A percentile compares a stretch with the other conserved stretches of the same genome.
Evolutionary conservation across 2,113 vertebrate species (phyloP).

Genomic region (Peromyscus californicus): DNA sequence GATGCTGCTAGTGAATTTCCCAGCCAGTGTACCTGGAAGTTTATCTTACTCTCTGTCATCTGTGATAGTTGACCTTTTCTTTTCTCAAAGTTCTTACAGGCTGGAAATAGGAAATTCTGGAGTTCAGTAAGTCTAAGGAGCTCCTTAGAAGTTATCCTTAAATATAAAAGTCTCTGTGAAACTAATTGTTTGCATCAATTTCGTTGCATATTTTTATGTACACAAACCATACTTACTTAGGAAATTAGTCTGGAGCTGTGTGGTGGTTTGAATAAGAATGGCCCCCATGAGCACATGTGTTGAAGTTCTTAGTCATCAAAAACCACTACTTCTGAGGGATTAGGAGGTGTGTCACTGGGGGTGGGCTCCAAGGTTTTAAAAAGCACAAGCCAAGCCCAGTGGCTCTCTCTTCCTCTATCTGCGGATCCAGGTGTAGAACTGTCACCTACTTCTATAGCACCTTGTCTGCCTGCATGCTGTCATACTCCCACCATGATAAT

Average conservation of each 20-base stretch:
- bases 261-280: neutral
- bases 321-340: neutral
- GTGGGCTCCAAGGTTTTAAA: neutral
- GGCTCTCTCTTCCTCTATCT: neutral
- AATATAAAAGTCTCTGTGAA: neutral
- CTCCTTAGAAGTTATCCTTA: conserved; percentile 1
- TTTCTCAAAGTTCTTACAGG: neutral
- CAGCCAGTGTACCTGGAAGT: neutral
- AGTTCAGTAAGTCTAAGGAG: neutral
- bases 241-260: neutral
- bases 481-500: neutral
- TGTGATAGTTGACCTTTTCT: neutral
- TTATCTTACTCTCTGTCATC: neutral
- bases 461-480: neutral
- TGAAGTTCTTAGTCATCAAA: neutral
- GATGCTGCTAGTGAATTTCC: neutral
- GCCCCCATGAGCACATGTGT: neutral
- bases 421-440: neutral
- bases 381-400: neutral
- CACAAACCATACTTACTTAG: neutral
- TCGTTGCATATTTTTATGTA: neutral
- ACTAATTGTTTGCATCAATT: neutral
- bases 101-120: neutral
- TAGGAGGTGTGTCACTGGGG: neutral
- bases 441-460: neutral